Percentiles rank a stretch among this genome's conserved stretches.
Evolutionary conservation across 2,888 invertebrate species (phyloP).

Genomic region (Dryobota labecula): DNA sequence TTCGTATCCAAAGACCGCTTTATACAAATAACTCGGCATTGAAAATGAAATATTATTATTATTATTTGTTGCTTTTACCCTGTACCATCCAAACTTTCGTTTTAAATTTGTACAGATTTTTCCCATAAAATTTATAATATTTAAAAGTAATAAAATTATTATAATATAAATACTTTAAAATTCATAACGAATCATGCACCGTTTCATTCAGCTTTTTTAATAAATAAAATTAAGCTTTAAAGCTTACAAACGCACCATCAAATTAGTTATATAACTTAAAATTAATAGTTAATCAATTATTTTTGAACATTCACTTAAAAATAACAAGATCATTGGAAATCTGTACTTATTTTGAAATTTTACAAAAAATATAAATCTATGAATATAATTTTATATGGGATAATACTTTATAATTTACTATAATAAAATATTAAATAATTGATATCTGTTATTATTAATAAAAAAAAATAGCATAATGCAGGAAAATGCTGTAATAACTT

Average conservation of each 20-base stretch:
- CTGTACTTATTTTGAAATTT: conserved; percentile 47
- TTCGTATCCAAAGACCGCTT: conserved; percentile 4
- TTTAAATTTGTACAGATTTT: conserved; percentile 62
- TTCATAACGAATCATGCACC: conserved; percentile 77
- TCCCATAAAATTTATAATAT: conserved; percentile 47
- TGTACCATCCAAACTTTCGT: conserved; percentile 72
- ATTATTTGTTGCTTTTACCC: conserved; percentile 67
- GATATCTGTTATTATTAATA: background rate
- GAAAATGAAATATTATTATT: background rate
- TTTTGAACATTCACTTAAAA: conserved; percentile 43
- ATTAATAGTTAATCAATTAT: conserved; percentile 61
- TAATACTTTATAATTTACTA: conserved; percentile 28
- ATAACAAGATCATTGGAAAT: conserved; percentile 77
- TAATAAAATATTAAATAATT: conserved; percentile 5
- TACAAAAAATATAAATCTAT: conserved; percentile 29
- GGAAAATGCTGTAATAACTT: background rate
- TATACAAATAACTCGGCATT: conserved; percentile 15
- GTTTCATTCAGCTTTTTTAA: conserved; percentile 80
- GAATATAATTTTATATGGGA: conserved; percentile 16
- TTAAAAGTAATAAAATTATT: conserved; percentile 28
- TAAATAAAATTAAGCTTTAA: conserved; percentile 64
- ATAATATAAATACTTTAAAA: conserved; percentile 42
- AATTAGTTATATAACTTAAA: conserved; percentile 57
- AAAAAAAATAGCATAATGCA: background rate
- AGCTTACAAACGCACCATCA: conserved; percentile 65